Base-by-base conservation (phyloP, 2,797 vertebrate species). In the Sparidentex hasta region DNA sequence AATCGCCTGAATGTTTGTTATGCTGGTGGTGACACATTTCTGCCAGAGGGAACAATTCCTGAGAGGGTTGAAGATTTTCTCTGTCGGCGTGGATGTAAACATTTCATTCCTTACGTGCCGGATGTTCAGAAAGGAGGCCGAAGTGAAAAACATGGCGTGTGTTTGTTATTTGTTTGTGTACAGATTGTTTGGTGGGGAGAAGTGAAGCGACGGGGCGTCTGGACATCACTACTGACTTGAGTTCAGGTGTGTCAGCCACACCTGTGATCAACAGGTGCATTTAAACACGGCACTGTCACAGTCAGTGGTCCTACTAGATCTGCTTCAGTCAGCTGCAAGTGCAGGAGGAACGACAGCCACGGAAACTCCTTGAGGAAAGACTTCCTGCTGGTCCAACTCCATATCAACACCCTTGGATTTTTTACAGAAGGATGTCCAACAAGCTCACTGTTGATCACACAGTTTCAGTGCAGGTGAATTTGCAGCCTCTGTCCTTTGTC, bases 11-110 rank as follows among this genome's bases (percentile, higher is more conserved):
- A 64, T 59, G 14, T 80, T 87, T 71, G 55, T 11, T 82, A 4
- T 23, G n/a, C 29, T 55, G 41, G 50, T 71, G 41, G 17, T 18
- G 67, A 73, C 38, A 57, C 29, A 23, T 71, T 80, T 51, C 58
- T 63, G 75, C 9, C 65, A 68, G 21, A 56, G 58, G 69, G 81
- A 56, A 81, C 84, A 86, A 71, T 79, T 85, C n/a, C 75, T 62
- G 9, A 76, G 17, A 57, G 63, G 55, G 63, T 46, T 46, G 44
- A 27, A 63, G 21, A 38, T 41, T 52, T 57, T 71, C 17, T 27
- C 0, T 14, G 12, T 46, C 58, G 4, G 1, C 27, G 54, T 51
- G 50, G 6, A 55, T 11, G 17, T 5, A 66, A 13, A 13, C 9
- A 23, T 48, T 55, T 76, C 16, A 59, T 55, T 47, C 7, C 17